Conservation (phyloP, 2,888 invertebrate species). For the Dasysyrphus albostriatus region DNA sequence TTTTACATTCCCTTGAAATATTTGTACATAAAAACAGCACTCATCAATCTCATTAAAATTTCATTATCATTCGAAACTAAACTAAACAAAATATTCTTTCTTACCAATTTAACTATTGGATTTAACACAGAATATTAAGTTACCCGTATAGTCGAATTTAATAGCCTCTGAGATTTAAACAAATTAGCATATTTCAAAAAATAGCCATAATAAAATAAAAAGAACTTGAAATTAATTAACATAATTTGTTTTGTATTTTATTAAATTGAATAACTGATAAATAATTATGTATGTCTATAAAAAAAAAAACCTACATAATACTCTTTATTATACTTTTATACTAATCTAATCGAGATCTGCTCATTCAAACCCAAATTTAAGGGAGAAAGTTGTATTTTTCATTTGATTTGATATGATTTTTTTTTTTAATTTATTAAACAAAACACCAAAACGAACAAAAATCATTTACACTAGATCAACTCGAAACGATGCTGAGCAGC, state of each 20-base stretch:
- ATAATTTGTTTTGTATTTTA: constrained; percentile 1
- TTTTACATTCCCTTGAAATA: constrained; percentile 11
- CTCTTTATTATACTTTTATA: background rate
- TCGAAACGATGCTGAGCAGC: constrained; percentile 77
- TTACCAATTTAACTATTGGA: background rate
- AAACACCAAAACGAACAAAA: constrained; percentile 49
- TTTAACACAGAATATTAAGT: background rate
- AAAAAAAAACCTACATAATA: background rate
- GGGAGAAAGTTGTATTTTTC: constrained; percentile 39
- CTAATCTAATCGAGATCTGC: background rate
- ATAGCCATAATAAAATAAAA: background rate
- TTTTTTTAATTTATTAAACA: constrained; percentile 26
- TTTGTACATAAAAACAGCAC: constrained; percentile 11
- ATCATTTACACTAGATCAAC: constrained; percentile 69
- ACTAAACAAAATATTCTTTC: background rate
- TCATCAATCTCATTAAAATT: background rate
- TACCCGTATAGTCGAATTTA: background rate
- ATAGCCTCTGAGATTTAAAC: constrained; percentile 16
- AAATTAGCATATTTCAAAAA: constrained; percentile 15
- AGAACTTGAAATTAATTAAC: background rate
- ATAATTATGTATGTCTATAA: background rate
- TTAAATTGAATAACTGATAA: background rate
- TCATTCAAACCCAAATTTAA: constrained; percentile 17
- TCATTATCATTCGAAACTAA: constrained; percentile 25
- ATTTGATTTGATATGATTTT: constrained; percentile 16